Evolutionary conservation across 2,113 vertebrate genomes (phyloP).

Genomic region (Phocoena sinus): DNA sequence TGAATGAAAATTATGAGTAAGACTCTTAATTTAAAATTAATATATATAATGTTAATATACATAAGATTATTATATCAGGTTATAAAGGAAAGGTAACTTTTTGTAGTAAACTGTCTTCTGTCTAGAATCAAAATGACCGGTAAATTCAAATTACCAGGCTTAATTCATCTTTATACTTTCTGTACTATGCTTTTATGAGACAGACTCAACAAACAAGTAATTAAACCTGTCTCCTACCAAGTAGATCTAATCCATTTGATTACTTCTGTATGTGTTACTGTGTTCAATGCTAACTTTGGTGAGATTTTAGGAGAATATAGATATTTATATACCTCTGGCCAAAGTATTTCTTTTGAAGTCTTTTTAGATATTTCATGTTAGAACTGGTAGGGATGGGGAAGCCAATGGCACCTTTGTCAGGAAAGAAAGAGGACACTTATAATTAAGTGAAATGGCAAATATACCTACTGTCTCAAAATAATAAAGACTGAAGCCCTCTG

Average conservation of each 20-base stretch:
- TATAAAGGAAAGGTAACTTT: constrained; percentile 20
- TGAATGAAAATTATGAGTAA: constrained; percentile 14
- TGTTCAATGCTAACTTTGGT: not conserved
- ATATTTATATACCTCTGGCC: not conserved
- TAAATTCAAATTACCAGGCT: not conserved
- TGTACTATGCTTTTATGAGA: constrained; percentile 10
- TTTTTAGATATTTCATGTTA: not conserved
- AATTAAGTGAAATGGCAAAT: not conserved
- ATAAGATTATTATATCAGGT: not conserved
- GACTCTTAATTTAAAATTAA: not conserved
- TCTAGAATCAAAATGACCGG: not conserved
- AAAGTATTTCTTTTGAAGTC: not conserved
- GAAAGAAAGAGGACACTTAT: not conserved
- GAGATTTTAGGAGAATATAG: not conserved
- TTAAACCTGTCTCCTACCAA: not conserved
- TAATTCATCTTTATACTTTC: not conserved
- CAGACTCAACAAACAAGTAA: not conserved
- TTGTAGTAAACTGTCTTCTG: not conserved
- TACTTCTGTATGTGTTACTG: not conserved
- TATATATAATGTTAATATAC: not conserved
- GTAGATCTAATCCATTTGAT: not conserved
- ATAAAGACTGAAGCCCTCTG: not conserved
- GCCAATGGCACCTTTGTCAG: not conserved
- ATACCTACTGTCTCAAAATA: not conserved
- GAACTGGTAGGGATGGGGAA: not conserved